These are phyloP conservation scores for Neodiprion lecontei DNA, from an alignment of 1,140 invertebrate species.

Conservation along the genomic window DNA sequence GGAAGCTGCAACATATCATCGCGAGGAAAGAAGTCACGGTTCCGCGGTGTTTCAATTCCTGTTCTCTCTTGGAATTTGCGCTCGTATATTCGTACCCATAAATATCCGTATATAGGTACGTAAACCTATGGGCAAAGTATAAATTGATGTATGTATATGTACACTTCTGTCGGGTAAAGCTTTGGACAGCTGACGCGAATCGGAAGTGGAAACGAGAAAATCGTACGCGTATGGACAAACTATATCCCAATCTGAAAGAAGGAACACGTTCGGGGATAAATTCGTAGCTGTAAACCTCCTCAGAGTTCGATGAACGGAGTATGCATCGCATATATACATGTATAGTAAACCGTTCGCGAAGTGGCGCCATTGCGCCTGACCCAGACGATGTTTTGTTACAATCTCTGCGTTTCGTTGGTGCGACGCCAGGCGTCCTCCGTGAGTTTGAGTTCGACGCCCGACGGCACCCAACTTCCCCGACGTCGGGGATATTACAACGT, in stretches of 20 bases:
- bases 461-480: too few species aligned
- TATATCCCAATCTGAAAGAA: neutral
- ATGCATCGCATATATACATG: neutral
- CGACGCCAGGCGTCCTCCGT: neutral
- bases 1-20: too few species aligned
- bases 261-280: neutral
- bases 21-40: too few species aligned
- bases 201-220: conserved; percentile 8
- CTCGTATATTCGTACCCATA: neutral
- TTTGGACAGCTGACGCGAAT: neutral
- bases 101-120: neutral
- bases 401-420: neutral
- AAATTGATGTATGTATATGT: neutral
- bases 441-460: neutral
- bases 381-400: conserved; percentile 11
- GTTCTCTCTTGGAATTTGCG: too few species aligned
- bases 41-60: too few species aligned
- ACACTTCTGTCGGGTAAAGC: neutral
- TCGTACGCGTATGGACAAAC: neutral
- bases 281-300: neutral
- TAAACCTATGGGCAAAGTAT: neutral
- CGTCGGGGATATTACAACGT: too few species aligned
- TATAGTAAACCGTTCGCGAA: neutral
- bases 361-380: conserved; percentile 13
- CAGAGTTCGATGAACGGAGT: neutral